A percentile compares a stretch with the other conserved stretches of the same genome.
Conservation (phyloP, 1,140 invertebrate genomes). For the Bombus pyrosoma region DNA sequence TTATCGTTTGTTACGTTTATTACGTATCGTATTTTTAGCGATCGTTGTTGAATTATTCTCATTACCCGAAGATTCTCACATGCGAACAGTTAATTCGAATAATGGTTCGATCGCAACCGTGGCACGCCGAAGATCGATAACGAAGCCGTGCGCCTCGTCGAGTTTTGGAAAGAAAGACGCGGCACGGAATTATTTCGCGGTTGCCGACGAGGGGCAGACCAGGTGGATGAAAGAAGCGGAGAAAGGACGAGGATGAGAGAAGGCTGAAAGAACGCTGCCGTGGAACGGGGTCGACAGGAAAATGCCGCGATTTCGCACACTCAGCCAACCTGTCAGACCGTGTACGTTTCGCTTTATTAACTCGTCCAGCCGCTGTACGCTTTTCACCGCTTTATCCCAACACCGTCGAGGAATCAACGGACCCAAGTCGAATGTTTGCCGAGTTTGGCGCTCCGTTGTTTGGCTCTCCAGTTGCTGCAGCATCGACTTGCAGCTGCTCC, state of each 20-base stretch:
- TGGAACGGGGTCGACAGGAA: conserved; percentile 41
- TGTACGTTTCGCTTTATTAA: conserved; percentile 52
- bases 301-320: conserved; percentile 22
- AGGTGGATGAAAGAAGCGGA: neutral
- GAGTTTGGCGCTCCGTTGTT: neutral
- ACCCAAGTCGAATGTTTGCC: neutral
- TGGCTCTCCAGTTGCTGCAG: too few relatives aligned
- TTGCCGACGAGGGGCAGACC: neutral
- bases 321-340: conserved; percentile 11
- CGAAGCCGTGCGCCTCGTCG: neutral
- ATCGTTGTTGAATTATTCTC: too few relatives aligned
- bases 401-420: neutral
- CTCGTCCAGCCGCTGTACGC: neutral
- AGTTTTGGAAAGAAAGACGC: neutral
- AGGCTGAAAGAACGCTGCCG: conserved; percentile 12
- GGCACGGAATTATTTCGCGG: conserved; percentile 28
- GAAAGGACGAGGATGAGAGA: neutral
- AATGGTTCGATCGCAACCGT: too few relatives aligned
- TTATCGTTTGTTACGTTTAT: too few relatives aligned
- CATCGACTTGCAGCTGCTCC: too few relatives aligned
- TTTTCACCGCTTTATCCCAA: neutral
- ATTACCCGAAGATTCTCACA: too few relatives aligned
- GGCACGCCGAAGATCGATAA: neutral
- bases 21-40: too few relatives aligned
- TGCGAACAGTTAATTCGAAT: too few relatives aligned